Percentiles rank a stretch among this genome's conserved stretches.
phyloP scores from a whole-genome alignment of 92 coral and sea anemone genomes.

The Pocillopora meandrina region DNA sequence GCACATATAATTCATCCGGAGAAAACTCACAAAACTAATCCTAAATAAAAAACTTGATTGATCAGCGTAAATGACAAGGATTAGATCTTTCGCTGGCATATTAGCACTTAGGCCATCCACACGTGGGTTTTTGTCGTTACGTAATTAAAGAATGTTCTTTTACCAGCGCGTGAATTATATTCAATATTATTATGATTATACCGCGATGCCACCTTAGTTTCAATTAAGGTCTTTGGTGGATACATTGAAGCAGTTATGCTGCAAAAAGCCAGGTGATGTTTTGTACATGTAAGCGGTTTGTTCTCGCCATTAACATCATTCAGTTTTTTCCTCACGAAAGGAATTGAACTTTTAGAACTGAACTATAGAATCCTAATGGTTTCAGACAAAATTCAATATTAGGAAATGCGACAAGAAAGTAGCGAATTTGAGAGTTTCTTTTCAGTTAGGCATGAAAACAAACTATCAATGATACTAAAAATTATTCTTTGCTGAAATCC shows the following conservation, averaged over 20 bases:
- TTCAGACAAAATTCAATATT: no score
- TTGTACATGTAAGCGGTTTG: neutral
- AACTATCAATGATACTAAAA: no score
- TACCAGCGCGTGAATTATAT: neutral
- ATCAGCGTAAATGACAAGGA: neutral
- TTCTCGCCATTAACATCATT: neutral
- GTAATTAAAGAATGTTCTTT: conserved; percentile 13
- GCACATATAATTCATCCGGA: conserved; percentile 20
- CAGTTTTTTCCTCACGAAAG: neutral
- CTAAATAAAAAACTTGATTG: neutral
- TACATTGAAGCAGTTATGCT: neutral
- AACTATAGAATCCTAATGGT: no score
- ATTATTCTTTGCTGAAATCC: no score
- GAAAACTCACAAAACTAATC: neutral
- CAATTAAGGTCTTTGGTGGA: conserved; percentile 6
- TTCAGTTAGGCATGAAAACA: no score
- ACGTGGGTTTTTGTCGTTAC: conserved; percentile 11
- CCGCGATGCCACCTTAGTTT: conserved; percentile 19
- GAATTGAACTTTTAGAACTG: no score
- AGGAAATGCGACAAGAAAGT: no score
- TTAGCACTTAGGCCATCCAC: neutral
- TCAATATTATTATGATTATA: neutral
- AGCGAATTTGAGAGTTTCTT: no score
- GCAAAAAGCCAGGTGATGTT: neutral
- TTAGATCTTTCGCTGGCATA: neutral